These are phyloP conservation scores for Sphinx pinastri DNA, from an alignment of 2,888 invertebrate genomes.

Conservation along the genomic window DNA sequence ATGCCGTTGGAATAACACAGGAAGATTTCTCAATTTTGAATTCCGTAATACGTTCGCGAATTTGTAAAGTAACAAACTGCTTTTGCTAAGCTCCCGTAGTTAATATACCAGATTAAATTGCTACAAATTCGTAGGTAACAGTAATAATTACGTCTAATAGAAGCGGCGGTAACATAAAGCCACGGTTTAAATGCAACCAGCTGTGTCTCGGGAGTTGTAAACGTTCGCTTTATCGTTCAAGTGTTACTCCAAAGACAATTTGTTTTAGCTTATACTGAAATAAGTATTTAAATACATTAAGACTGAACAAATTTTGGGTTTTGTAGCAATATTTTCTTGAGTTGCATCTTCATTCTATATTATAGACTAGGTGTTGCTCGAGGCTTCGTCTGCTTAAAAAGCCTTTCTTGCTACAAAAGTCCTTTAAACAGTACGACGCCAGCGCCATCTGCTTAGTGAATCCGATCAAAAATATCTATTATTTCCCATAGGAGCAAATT, in stretches of 20 bases:
- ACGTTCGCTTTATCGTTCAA: slow-evolving; percentile 59
- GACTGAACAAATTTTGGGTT: background rate
- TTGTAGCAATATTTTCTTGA: background rate
- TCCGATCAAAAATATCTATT: no score
- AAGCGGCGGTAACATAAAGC: slow-evolving; percentile 62
- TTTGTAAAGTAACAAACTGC: slow-evolving; percentile 33
- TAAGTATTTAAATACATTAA: slow-evolving; percentile 44
- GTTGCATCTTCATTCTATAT: background rate
- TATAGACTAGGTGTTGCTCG: no score
- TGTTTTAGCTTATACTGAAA: slow-evolving; percentile 52
- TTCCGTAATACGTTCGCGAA: slow-evolving; percentile 27
- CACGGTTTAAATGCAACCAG: slow-evolving; percentile 66
- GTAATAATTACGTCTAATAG: slow-evolving; percentile 60
- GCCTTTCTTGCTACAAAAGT: no score
- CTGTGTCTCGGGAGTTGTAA: slow-evolving; percentile 63
- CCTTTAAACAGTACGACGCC: no score
- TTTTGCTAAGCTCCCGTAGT: slow-evolving; percentile 30
- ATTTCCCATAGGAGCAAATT: no score
- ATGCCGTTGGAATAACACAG: background rate
- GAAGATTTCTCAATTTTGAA: slow-evolving; percentile 23
- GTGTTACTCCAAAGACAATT: slow-evolving; percentile 54
- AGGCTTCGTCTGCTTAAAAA: no score
- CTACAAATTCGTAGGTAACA: slow-evolving; percentile 58
- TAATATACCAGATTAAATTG: slow-evolving; percentile 45
- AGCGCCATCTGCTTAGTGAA: no score